phyloP scores from a whole-genome alignment of 2,888 invertebrate genomes.

The Lepidochrysops patricia region DNA sequence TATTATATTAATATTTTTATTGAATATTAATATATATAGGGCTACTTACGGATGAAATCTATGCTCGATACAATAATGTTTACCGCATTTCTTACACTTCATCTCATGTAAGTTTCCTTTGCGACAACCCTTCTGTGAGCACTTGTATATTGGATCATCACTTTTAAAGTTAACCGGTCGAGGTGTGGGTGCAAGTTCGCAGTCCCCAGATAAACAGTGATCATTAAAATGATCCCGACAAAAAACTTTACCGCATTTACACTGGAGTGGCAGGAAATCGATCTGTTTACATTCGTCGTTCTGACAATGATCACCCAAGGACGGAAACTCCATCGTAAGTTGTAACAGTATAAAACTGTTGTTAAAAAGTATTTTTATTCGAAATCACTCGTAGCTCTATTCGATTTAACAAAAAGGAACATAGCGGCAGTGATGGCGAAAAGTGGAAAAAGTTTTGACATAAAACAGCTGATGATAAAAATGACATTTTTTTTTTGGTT shows the following conservation, averaged over 20 bases:
- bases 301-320: constrained; percentile 79
- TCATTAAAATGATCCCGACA: constrained; percentile 80
- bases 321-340: constrained; percentile 89
- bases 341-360: no score
- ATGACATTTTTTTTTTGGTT: no score
- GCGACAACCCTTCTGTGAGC: constrained; percentile 74
- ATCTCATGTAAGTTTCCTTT: constrained; percentile 77
- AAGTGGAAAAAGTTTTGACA: not conserved
- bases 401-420: not conserved
- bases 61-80: constrained; percentile 82
- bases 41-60: constrained; percentile 71
- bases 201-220: constrained; percentile 70
- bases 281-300: constrained; percentile 76
- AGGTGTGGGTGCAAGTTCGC: constrained; percentile 53
- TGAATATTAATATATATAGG: not conserved
- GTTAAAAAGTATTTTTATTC: not conserved
- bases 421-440: not conserved
- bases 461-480: not conserved
- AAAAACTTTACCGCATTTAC: constrained; percentile 77
- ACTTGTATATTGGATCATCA: constrained; percentile 63
- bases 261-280: constrained; percentile 82
- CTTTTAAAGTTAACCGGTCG: constrained; percentile 50
- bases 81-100: constrained; percentile 77
- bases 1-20: no score
- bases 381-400: no score